Percentiles rank a stretch among this genome's conserved stretches.
Conservation (phyloP, 2,113 vertebrate species). For the Myotis yumanensis region DNA sequence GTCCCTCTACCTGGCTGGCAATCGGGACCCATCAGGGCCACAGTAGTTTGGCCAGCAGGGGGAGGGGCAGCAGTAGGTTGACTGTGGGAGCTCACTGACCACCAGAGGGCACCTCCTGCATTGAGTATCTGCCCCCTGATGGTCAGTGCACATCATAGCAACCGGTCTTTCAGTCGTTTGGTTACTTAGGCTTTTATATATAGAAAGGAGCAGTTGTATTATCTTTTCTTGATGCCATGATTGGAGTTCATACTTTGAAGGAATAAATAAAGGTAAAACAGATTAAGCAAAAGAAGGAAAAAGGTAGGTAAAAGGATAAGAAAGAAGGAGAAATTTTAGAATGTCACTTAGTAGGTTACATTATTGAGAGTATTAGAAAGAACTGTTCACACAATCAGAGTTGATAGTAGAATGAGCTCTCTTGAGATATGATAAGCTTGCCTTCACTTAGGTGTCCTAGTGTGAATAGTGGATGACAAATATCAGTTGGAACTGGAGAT, state of each 20-base stretch:
- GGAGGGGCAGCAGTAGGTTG: too few relatives aligned
- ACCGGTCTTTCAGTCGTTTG: accelerated
- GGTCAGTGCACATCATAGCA: too few relatives aligned
- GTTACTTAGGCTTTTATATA: too few relatives aligned
- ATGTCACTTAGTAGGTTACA: background rate
- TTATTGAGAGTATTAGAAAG: background rate
- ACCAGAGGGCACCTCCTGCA: too few relatives aligned
- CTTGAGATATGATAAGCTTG: background rate
- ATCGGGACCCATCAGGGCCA: too few relatives aligned
- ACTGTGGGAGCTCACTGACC: too few relatives aligned
- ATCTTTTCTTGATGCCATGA: background rate
- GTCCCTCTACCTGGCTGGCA: too few relatives aligned
- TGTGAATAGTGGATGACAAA: background rate
- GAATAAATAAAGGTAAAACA: background rate
- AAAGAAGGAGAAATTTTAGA: background rate
- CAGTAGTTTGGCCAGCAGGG: too few relatives aligned
- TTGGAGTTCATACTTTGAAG: background rate
- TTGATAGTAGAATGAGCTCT: background rate
- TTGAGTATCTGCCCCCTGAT: too few relatives aligned
- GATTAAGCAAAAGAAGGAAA: background rate
- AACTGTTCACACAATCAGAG: background rate
- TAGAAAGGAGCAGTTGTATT: background rate
- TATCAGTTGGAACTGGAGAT: background rate
- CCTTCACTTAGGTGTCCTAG: background rate
- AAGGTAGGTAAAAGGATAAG: background rate